Conservation (phyloP, 2,888 invertebrate genomes). For the Epinotia bilunana region DNA sequence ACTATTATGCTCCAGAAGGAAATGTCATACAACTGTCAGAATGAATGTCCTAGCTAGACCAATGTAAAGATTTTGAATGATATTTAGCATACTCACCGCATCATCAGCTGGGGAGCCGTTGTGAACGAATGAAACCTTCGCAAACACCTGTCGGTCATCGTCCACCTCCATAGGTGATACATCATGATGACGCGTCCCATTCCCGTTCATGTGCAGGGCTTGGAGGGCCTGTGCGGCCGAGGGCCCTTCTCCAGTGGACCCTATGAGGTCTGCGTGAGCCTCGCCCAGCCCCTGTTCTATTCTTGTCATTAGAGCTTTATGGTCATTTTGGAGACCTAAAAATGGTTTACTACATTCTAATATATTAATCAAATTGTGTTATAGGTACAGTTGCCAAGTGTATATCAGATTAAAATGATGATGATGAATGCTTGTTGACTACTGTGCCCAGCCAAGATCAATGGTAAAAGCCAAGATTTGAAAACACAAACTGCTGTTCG, state of each 20-base stretch:
- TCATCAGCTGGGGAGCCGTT: conserved; percentile 92
- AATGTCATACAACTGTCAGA: no score
- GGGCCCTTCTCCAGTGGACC: conserved; percentile 52
- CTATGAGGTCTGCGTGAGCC: conserved; percentile 80
- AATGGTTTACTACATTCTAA: conserved; percentile 20
- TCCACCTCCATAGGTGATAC: conserved; percentile 50
- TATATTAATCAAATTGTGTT: background rate
- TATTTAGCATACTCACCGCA: conserved; percentile 86
- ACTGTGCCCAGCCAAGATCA: no score
- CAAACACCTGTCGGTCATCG: conserved; percentile 78
- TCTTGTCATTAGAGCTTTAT: conserved; percentile 91
- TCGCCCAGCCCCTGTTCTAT: conserved; percentile 91
- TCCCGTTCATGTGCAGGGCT: conserved; percentile 45
- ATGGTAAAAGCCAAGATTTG: no score
- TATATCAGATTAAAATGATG: no score
- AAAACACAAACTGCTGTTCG: no score
- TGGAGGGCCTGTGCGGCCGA: conserved; percentile 45
- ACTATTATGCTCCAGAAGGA: no score
- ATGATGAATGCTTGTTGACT: no score
- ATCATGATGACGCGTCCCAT: conserved; percentile 30
- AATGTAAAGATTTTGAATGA: no score
- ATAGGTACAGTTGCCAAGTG: no score
- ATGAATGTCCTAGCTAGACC: no score
- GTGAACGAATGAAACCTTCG: conserved; percentile 88
- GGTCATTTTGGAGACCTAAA: conserved; percentile 94